Conservation (phyloP, 1,140 invertebrate genomes). For the Heterodera schachtii region DNA sequence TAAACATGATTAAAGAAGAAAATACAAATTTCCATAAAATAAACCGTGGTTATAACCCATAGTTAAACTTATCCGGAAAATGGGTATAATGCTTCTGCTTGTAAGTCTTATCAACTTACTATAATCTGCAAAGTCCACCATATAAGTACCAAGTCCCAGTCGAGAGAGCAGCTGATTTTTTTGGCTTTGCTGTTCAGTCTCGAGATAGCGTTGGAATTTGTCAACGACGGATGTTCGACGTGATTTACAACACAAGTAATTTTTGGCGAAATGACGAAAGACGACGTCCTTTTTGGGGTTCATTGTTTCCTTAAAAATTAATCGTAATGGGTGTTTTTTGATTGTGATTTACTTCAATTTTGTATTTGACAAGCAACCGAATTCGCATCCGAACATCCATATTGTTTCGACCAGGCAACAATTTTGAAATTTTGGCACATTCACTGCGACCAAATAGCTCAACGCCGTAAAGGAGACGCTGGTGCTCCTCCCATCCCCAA, state of each 20-base stretch:
- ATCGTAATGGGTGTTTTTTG: neutral
- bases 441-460: constrained; percentile 43
- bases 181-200: constrained; percentile 11
- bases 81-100: neutral
- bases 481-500: constrained; percentile 44
- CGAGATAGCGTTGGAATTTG: constrained; percentile 25
- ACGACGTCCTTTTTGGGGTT: constrained; percentile 10
- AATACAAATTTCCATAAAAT: no score
- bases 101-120: constrained; percentile 23
- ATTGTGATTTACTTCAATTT: constrained; percentile 38
- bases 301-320: constrained; percentile 18
- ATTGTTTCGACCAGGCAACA: constrained; percentile 48
- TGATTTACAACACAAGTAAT: constrained; percentile 34
- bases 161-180: constrained; percentile 16
- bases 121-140: constrained; percentile 16
- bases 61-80: no score
- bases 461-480: constrained; percentile 43
- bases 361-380: constrained; percentile 41
- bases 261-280: constrained; percentile 31
- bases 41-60: no score
- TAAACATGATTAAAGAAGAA: no score
- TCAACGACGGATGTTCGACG: constrained; percentile 30
- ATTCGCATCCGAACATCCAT: constrained; percentile 46
- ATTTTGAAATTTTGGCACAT: constrained; percentile 44
- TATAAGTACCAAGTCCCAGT: constrained; percentile 40